Base-by-base conservation (phyloP, 2,797 vertebrate genomes). In the Lacerta bilineata region DNA sequence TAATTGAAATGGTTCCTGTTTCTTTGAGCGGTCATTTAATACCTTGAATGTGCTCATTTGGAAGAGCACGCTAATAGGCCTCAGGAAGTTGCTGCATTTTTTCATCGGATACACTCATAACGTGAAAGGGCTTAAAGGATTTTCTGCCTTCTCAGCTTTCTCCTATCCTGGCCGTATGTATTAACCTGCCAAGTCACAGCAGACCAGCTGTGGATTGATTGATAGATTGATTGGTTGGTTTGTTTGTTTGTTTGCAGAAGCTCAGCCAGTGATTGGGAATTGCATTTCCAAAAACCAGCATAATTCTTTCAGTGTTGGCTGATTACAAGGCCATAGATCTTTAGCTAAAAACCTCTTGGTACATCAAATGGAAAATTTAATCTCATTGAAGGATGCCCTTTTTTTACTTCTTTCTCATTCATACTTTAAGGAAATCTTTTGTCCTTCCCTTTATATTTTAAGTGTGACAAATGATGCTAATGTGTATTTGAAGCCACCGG, bases 121-220 rank as follows among this genome's bases (percentile, higher is more conserved):
- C 0, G 11, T 84, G 80, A 80, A 88, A 68, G 33, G 87, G 8
- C 89, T 85, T 91, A 76, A 87, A 88, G 83, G 87, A 81, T 91
- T 86, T 90, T 89, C 87, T 90, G 83, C 81, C 84, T 89, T 89
- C 50, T 87, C 83, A 88, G 75, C 79, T 92, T 92, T 93, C 82
- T 72, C 69, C 76, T 87, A 55, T 59, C 33, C 33, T 72, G 46
- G 0, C 64, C 61, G 61, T 43, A 25, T 72, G 25, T 78, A 46
- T 90, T 89, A 82, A 17, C 18, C 89, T 91, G 80, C 69, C 11
- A 0, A n/a, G 78, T 83, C 87, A 89, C 77, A 84, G 81, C 46
- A 91, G 36, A 86, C 80, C 64, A 86, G 69, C 55, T 90, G 87
- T 79, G 85, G 36, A 80, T 80, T 86, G 8, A 61, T 83, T 71